Evolutionary conservation across 2,888 invertebrate genomes (phyloP), one percentile per base, ranked within the genome.

Genomic region (Athalia rosae): DNA sequence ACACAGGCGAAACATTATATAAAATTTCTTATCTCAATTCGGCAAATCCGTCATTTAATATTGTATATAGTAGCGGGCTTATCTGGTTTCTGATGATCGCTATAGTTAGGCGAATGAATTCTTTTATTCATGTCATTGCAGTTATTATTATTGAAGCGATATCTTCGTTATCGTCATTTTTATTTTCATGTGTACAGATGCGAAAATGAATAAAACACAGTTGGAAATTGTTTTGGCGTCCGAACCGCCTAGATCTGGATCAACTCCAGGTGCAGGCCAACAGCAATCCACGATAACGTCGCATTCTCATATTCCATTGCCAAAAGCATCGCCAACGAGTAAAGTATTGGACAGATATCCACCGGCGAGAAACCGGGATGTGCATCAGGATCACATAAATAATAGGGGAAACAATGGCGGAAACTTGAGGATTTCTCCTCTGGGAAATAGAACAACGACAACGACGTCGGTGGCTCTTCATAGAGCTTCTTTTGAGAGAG

Each of bases 271-370:
- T 28, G 28, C 28, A 1, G 28, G 28, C 28, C 28, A 28, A 28
- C 28, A 28, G 67, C 76, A 83, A 58, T 67, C 83, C 73, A 86
- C 82, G 80, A 78, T 80, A 78, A 85, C 84, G 79, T 41, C 48
- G 45, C 87, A 88, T 80, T 89, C 89, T 67, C 88, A 89, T 83
- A 89, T 89, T 84, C 89, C 89, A 11, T 83, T 89, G 64, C 87
- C 89, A 45, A 87, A 85, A 81, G 82, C 84, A 80, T 79, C 84
- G 64, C 83, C 79, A 67, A 79, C 82, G 47, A 78, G 83, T 15
- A 87, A 87, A 79, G 80, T 84, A 0, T 82, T 83, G 76, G 88
- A 88, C 67, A 82, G 80, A 79, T 83, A 82, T 66, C 83, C 86
- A 6, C 83, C 84, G 56, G 80, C 82, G 9, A n/a, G 71, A 0